Conservation (phyloP, 2,797 vertebrate species). For the Crocodylus rhombifer region DNA sequence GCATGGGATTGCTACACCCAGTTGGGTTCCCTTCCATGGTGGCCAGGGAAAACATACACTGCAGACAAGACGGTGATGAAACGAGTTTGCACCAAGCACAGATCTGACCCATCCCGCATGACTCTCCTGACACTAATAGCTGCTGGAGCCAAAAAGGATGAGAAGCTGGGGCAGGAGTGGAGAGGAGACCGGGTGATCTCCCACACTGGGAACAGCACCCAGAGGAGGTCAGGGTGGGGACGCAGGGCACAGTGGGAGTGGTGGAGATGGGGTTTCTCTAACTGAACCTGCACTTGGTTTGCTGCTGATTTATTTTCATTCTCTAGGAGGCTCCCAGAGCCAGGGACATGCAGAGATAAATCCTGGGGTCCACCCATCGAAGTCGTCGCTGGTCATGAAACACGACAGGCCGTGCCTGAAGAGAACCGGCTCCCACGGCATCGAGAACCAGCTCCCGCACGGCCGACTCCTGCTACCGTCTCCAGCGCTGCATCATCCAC, state of each 20-base stretch:
- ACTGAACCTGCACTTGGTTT: neutral
- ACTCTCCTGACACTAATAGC: neutral
- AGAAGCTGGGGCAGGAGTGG: too few species aligned
- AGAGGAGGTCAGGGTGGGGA: neutral
- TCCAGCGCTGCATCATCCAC: neutral
- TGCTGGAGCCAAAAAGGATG: neutral
- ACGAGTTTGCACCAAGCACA: too few species aligned
- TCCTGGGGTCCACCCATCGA: neutral
- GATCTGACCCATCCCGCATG: neutral
- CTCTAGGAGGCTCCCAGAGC: neutral
- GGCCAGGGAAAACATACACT: neutral
- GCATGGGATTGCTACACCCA: neutral
- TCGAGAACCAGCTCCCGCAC: too few species aligned
- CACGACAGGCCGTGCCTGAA: neutral
- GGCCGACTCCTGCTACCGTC: rapidly evolving
- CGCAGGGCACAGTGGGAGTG: neutral
- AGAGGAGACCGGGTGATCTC: neutral
- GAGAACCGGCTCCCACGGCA: neutral
- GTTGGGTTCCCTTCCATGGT: neutral
- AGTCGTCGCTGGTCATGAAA: neutral
- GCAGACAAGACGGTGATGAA: neutral
- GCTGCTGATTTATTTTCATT: neutral
- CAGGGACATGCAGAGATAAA: neutral
- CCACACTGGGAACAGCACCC: neutral
- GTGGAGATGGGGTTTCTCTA: neutral